Base-by-base conservation (phyloP, 2,113 vertebrate species). In the Channa maculata region DNA sequence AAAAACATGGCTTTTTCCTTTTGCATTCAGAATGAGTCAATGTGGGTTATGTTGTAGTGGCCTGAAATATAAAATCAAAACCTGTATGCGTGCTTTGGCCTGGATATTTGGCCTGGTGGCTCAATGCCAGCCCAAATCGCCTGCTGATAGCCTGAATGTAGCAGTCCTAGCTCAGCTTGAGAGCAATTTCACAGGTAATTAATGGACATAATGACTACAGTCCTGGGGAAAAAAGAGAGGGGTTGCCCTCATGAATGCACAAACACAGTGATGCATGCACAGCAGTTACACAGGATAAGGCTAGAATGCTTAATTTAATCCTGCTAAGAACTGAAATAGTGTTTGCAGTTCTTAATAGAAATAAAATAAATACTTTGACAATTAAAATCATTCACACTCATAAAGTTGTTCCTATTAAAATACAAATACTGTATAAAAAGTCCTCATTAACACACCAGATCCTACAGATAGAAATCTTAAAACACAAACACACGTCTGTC, bases 131-230 rank as follows among this genome's bases (percentile, higher is more conserved):
- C 67, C 57, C 65, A 69, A 65, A 83, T 73, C 46, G 74, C 75
- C 79, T 76, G 85, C 84, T 86, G 89, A 78, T 75, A 77, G 80
- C 51, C 61, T 86, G 79, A 79, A 77, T 72, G 48, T 71, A 82
- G 50, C 68, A 7, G 53, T 37, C 48, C 66, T 60, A 65, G 85
- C 62, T 78, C 82, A 64, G 74, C 71, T 79, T 86, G 67, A 82
- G 82, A 89, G 85, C 81, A 70, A 92, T 94, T 94, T 94, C 89
- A 94, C 91, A 94, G 93, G 85, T 92, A 90, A 94, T 94, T 93
- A 94, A 93, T 91, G 74, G 71, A 87, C 84, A 91, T 93, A 93
- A 93, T 93, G 83, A 87, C 75, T 52, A 57, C 84, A 87, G 88
- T 89, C 92, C 68, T 54, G 52, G 59, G 62, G 0, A 63, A 71